Conservation (phyloP, 2,797 vertebrate species). For the Saxicola maurus region DNA sequence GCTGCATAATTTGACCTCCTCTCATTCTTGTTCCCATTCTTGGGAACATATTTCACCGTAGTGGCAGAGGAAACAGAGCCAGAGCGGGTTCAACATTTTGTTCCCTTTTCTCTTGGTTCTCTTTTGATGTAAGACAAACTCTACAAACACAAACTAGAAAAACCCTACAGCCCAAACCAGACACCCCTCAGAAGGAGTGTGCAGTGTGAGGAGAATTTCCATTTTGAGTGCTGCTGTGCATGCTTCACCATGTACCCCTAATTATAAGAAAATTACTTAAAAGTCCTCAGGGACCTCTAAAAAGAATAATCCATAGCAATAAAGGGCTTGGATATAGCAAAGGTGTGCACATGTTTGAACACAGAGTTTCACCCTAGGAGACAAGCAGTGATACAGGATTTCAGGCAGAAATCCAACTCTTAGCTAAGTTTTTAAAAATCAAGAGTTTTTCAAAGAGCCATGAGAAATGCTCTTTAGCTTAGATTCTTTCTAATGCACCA, state of each 20-base stretch:
- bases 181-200: background rate
- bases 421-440: background rate
- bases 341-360: background rate
- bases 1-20: slow-evolving; percentile 24
- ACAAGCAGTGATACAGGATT: background rate
- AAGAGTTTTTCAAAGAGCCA: background rate
- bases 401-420: background rate
- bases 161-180: slow-evolving; percentile 6
- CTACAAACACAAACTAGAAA: background rate
- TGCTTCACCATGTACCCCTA: background rate
- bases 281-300: background rate
- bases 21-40: background rate
- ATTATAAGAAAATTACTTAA: slow-evolving; percentile 1
- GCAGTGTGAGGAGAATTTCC: background rate
- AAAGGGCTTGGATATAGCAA: background rate
- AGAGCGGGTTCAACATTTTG: background rate
- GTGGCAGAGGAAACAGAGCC: background rate
- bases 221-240: background rate
- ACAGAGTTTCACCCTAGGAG: background rate
- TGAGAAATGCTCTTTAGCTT: background rate
- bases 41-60: background rate
- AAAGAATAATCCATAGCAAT: background rate
- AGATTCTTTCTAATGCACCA: background rate
- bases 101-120: slow-evolving; percentile 31
- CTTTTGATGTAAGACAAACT: background rate